These are phyloP conservation scores for Eulemur albifrons DNA, from an alignment of 2,797 vertebrate species.

Conservation along the genomic window DNA sequence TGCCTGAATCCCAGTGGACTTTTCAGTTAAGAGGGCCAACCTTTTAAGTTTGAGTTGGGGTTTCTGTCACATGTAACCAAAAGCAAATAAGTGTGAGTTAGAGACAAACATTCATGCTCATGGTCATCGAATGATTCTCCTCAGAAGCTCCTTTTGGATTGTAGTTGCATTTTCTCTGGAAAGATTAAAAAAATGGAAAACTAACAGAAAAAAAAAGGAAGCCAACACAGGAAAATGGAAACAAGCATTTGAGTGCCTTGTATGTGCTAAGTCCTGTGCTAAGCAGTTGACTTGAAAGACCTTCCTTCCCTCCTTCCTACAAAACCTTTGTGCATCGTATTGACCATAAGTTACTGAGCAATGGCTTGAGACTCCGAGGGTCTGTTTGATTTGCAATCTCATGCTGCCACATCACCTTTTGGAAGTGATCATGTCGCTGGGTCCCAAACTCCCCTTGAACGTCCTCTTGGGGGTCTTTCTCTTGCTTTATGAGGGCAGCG, in stretches of 20 bases:
- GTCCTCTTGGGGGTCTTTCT: not conserved
- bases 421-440: not conserved
- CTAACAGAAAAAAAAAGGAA: not conserved
- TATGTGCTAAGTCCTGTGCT: not conserved
- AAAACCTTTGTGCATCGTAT: not conserved
- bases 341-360: not conserved
- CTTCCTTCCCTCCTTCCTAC: not conserved
- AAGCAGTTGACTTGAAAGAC: not conserved
- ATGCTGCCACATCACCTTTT: not conserved
- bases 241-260: not conserved
- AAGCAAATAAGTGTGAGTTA: not conserved
- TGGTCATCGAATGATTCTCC: not conserved
- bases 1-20: not conserved
- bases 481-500: not conserved
- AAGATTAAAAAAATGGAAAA: not conserved
- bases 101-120: not conserved
- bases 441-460: not conserved
- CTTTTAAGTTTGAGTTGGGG: not conserved
- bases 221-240: not conserved
- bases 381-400: not conserved
- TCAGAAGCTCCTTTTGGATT: not conserved
- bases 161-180: not conserved
- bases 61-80: not conserved
- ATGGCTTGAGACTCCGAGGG: not conserved
- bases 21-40: not conserved